These are phyloP conservation scores for Proisotoma minuta DNA, from an alignment of 2,888 invertebrate species.

Conservation along the genomic window DNA sequence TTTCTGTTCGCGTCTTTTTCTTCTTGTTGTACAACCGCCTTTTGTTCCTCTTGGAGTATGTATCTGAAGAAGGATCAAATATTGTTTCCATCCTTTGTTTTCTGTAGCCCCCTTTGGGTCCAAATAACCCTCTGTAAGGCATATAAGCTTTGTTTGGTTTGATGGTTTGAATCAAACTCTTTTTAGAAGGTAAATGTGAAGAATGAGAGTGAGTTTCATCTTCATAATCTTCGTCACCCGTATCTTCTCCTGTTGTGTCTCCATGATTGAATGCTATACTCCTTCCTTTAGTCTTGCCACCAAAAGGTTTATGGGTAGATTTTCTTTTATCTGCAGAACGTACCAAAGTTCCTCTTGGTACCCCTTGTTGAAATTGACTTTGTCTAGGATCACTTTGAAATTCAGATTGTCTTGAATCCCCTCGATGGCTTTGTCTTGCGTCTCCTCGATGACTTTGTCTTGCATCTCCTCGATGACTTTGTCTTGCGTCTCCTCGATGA, in stretches of 20 bases:
- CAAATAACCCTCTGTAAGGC: conserved; percentile 25
- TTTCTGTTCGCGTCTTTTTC: background rate
- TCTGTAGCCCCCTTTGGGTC: conserved; percentile 6
- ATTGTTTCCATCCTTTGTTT: background rate
- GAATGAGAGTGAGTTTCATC: background rate
- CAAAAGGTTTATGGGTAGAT: background rate
- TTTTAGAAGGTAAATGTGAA: conserved; percentile 12
- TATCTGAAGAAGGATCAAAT: background rate
- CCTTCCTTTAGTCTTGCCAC: background rate
- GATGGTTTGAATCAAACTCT: conserved; percentile 24
- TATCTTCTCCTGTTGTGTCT: background rate
- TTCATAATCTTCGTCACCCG: conserved; percentile 11
- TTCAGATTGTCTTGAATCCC: no score
- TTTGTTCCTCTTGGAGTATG: no score
- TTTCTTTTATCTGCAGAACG: no score
- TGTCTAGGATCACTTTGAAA: no score
- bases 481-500: no score
- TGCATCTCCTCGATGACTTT: no score
- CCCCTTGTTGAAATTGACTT: no score
- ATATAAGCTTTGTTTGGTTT: conserved; percentile 24
- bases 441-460: no score
- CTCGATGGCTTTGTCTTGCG: no score
- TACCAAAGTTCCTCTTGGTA: no score
- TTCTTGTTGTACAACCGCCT: background rate
- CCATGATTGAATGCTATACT: no score